Conservation (phyloP, 2,113 vertebrate species). For the Cricetomys ansorgei region DNA sequence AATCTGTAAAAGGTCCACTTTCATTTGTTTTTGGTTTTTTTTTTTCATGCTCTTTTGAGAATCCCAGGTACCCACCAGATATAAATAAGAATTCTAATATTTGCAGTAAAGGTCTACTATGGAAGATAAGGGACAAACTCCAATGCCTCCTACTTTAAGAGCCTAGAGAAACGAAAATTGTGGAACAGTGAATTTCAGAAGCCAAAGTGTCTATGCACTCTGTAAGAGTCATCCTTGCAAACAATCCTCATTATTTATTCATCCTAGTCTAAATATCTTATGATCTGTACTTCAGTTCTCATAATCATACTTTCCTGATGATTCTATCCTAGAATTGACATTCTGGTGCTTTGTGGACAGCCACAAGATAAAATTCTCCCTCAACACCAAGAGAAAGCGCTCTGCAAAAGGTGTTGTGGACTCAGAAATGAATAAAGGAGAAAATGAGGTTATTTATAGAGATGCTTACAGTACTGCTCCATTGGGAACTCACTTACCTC, state of each 20-base stretch:
- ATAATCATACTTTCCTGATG: conserved; percentile 28
- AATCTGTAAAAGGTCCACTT: neutral
- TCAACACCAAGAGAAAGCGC: neutral
- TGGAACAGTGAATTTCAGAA: neutral
- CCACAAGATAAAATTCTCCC: conserved; percentile 12
- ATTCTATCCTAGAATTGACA: neutral
- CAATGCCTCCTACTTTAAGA: neutral
- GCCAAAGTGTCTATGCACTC: neutral
- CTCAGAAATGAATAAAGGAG: neutral
- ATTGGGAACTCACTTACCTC: neutral
- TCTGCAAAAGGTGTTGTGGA: neutral
- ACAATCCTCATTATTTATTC: neutral
- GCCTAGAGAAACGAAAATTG: neutral
- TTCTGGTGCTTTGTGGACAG: neutral
- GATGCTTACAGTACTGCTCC: neutral
- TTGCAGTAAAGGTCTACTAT: neutral
- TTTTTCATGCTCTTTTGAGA: neutral
- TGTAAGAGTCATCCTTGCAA: neutral
- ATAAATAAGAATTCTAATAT: neutral
- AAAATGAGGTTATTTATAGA: conserved; percentile 47
- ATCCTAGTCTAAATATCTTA: neutral
- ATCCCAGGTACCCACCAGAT: neutral
- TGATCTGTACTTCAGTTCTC: conserved; percentile 18
- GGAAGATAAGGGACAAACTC: neutral
- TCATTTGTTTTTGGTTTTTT: too few relatives aligned